These are phyloP conservation scores for Sebastes kiyomatsui DNA, from an alignment of 2,797 vertebrate genomes.

Conservation along the genomic window DNA sequence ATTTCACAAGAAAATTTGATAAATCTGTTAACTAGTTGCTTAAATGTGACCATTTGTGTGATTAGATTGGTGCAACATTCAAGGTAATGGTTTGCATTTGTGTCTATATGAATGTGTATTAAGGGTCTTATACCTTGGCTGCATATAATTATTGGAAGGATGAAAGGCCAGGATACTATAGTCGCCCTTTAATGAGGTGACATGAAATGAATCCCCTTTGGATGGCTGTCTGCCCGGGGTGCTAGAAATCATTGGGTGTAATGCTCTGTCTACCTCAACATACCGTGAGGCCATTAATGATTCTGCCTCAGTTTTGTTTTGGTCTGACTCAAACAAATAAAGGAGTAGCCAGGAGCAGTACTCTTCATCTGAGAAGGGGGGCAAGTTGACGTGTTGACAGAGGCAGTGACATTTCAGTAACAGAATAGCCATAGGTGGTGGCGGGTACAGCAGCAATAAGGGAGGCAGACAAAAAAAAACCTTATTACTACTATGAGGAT, in stretches of 20 bases:
- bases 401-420: slow-evolving; percentile 22
- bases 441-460: neutral
- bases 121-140: neutral
- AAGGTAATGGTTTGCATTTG: neutral
- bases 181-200: neutral
- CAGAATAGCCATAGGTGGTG: neutral
- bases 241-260: neutral
- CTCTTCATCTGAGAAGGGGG: neutral
- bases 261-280: neutral
- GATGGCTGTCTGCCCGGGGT: neutral
- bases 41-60: neutral
- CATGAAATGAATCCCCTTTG: neutral
- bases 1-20: neutral
- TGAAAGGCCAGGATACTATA: neutral
- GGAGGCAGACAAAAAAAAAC: neutral
- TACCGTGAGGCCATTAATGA: neutral
- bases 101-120: neutral
- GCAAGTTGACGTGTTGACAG: slow-evolving; percentile 16
- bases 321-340: slow-evolving; percentile 2
- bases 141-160: neutral
- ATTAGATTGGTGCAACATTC: neutral
- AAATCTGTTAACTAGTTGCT: neutral
- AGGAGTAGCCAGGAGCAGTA: slow-evolving; percentile 6
- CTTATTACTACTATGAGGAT: neutral
- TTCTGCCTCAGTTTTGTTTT: neutral